A percentile compares a stretch with the other conserved stretches of the same genome.
Conservation (phyloP, 2,888 invertebrate species). For the Noctua janthina region DNA sequence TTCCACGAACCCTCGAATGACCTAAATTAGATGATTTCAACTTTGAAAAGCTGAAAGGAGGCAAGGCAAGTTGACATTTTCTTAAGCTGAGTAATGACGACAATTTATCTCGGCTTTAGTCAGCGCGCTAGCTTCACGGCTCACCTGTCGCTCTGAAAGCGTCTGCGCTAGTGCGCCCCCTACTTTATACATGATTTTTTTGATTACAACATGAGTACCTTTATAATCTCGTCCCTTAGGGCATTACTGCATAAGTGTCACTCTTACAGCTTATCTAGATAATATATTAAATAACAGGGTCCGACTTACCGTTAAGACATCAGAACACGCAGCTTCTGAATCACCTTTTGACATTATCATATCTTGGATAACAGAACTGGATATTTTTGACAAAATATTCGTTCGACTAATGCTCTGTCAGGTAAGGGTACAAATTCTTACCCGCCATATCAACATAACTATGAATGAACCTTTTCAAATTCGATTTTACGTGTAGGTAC, state of each 20-base stretch:
- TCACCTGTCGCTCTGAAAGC: slow-evolving; percentile 68
- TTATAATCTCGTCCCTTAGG: slow-evolving; percentile 41
- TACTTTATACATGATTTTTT: slow-evolving; percentile 62
- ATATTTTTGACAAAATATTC: slow-evolving; percentile 10
- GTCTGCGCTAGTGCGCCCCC: slow-evolving; percentile 36
- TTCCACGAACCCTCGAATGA: slow-evolving; percentile 51
- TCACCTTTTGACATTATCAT: background rate
- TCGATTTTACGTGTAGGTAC: slow-evolving; percentile 47
- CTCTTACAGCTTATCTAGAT: slow-evolving; percentile 1
- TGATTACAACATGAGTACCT: slow-evolving; percentile 56
- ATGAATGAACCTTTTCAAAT: slow-evolving; percentile 60
- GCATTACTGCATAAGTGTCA: slow-evolving; percentile 30
- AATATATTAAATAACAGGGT: background rate
- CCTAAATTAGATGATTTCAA: slow-evolving; percentile 60
- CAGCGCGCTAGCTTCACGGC: slow-evolving; percentile 51
- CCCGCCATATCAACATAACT: slow-evolving; percentile 35
- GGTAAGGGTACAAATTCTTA: slow-evolving; percentile 22
- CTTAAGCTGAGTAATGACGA: slow-evolving; percentile 64
- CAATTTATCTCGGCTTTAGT: slow-evolving; percentile 63
- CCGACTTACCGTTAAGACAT: background rate
- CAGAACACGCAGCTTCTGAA: background rate
- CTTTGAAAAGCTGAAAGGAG: slow-evolving; percentile 61
- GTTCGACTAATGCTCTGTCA: slow-evolving; percentile 7
- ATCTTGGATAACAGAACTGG: background rate
- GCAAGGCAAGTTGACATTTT: slow-evolving; percentile 64